A percentile compares a stretch with the other conserved stretches of the same genome.
phyloP scores from a whole-genome alignment of 2,113 vertebrate genomes.

The Aegotheles bennettii region DNA sequence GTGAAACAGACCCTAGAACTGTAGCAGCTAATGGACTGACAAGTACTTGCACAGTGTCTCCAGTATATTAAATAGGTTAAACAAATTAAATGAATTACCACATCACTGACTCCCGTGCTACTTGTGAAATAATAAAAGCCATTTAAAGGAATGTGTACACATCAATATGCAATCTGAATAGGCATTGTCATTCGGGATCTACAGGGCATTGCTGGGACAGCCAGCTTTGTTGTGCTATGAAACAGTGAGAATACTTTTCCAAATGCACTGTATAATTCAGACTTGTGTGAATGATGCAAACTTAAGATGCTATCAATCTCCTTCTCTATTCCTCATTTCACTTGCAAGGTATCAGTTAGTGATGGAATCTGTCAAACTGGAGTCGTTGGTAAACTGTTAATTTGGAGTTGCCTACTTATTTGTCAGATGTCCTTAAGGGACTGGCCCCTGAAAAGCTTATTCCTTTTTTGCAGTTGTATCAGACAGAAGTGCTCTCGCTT shows the following conservation, averaged over 20 bases:
- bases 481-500: not conserved
- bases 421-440: not conserved
- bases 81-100: slow-evolving; percentile 44
- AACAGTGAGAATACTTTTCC: not conserved
- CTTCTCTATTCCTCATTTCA: not conserved
- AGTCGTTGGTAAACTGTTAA: not conserved
- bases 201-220: not conserved
- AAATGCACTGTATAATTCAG: not conserved
- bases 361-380: not conserved
- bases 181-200: not conserved
- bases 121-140: slow-evolving; percentile 15
- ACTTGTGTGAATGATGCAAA: not conserved
- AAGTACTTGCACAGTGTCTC: not conserved
- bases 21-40: slow-evolving; percentile 19
- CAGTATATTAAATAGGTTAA: slow-evolving; percentile 39
- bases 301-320: not conserved
- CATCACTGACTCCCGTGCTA: not conserved
- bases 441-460: not conserved
- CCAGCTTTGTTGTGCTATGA: not conserved
- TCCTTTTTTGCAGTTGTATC: not conserved
- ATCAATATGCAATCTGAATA: not conserved
- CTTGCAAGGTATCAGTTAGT: not conserved
- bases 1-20: not conserved
- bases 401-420: not conserved
- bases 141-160: not conserved